Evolutionary conservation across 2,888 invertebrate species (phyloP), one percentile per base, ranked within the genome.

Genomic region (Tuberolachnus salignus): DNA sequence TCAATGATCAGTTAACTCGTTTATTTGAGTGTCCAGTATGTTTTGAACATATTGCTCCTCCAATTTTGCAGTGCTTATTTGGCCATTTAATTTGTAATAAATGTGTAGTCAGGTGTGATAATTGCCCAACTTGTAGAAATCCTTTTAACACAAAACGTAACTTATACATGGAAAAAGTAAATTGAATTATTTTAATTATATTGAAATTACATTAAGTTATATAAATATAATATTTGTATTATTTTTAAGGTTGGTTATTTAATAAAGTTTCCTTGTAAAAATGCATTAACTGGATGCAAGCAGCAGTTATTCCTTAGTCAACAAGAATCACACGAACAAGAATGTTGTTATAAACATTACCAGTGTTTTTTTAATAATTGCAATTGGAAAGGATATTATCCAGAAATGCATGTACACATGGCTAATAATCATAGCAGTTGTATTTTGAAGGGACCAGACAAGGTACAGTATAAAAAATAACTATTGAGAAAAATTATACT

Each of bases 21-120:
- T 86, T 87, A 0, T 85, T 90, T 83, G 90, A 90, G 84, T 90
- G 90, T 82, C 90, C 90, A 23, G 88, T 90, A 82, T 90, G 90
- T 84, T 86, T 90, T 83, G 90, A 90, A 83, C 88, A 88, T 85
- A 89, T 90, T 85, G 87, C 87, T 83, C 88, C 90, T 71, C 90
- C 90, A 34, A 88, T 90, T 82, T 86, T 88, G 81, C 90, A 90
- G 85, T 90, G 90, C 84, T 88, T 89, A 11, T 88, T 89, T 83
- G 90, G 90, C 0, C 90, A 90, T 84, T 87, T 90, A 53, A 87
- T 90, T 83, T 90, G 90, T 85, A 85, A 84, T 63, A 86, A 86
- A 34, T 90, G 90, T 83, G 88, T 89, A 83, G 85, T 86, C 66
- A 88, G 89, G 49, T 88, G 89, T 57, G 83, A 86, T 80, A 85